phyloP scores from a whole-genome alignment of 2,888 invertebrate species.

The Crematogaster levior region DNA sequence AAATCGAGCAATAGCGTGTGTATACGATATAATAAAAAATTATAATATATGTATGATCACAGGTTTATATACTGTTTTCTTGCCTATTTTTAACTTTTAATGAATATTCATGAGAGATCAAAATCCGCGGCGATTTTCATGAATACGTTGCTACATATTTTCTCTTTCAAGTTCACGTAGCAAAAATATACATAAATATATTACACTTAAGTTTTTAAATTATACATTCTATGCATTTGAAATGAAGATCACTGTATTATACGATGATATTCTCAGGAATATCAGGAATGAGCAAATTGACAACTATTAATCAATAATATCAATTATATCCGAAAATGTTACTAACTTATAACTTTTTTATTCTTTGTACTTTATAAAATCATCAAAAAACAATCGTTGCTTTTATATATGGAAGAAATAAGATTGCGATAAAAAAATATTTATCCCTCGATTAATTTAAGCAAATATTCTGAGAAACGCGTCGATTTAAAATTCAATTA shows the following conservation, averaged over 20 bases:
- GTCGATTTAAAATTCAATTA: slow-evolving; percentile 1
- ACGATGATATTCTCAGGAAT: neutral
- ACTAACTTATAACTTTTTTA: neutral
- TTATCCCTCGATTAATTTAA: neutral
- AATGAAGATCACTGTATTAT: slow-evolving; percentile 8
- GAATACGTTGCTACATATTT: neutral
- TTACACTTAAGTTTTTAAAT: neutral
- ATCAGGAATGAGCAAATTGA: neutral
- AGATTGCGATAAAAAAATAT: neutral
- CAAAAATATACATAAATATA: no score
- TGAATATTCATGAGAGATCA: neutral
- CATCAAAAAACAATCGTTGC: neutral
- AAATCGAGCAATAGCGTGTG: slow-evolving; percentile 1
- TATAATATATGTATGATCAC: neutral
- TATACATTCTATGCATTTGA: neutral
- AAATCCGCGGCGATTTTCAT: slow-evolving; percentile 14
- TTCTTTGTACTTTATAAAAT: neutral
- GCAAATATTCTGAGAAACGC: slow-evolving; percentile 10
- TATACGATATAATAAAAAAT: neutral
- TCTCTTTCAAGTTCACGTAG: neutral
- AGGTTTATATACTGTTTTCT: neutral
- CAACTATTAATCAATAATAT: neutral
- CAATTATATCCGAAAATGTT: neutral
- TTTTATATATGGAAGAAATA: neutral
- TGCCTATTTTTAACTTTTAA: neutral